These are phyloP conservation scores for Catharus ustulatus DNA, from an alignment of 2,797 vertebrate genomes.

Conservation along the genomic window DNA sequence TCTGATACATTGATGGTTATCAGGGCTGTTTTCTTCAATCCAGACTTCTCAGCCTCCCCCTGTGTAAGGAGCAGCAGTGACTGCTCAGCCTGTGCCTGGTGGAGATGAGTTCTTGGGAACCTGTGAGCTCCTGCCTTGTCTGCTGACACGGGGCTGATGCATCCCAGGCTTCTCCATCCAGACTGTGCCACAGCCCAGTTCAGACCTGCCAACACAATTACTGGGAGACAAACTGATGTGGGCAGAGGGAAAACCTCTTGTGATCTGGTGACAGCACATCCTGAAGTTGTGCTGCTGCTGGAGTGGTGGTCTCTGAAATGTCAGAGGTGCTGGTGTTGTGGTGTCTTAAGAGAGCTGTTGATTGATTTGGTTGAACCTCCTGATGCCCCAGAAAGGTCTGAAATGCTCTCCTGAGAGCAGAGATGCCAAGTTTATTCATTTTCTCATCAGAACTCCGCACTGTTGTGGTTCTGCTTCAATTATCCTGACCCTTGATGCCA, in stretches of 20 bases:
- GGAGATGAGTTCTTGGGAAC: background rate
- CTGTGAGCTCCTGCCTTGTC: background rate
- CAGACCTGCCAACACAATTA: background rate
- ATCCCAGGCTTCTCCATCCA: background rate
- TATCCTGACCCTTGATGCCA: background rate
- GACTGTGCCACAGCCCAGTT: background rate
- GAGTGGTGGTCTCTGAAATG: background rate
- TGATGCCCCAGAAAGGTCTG: background rate
- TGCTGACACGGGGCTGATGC: background rate
- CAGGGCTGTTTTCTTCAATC: background rate
- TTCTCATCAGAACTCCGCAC: background rate
- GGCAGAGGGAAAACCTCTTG: background rate
- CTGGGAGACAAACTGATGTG: background rate
- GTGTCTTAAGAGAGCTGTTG: background rate
- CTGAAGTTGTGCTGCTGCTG: background rate
- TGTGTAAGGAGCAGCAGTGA: background rate
- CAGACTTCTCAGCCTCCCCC: background rate
- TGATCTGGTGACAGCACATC: background rate
- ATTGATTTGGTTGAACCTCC: background rate
- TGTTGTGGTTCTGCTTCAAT: background rate
- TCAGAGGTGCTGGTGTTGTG: background rate
- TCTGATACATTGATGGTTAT: background rate
- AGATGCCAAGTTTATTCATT: background rate
- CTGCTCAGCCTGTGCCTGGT: background rate
- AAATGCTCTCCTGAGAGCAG: background rate